Evolutionary conservation across 2,797 vertebrate genomes (phyloP).

Genomic region (Falco rusticolus): DNA sequence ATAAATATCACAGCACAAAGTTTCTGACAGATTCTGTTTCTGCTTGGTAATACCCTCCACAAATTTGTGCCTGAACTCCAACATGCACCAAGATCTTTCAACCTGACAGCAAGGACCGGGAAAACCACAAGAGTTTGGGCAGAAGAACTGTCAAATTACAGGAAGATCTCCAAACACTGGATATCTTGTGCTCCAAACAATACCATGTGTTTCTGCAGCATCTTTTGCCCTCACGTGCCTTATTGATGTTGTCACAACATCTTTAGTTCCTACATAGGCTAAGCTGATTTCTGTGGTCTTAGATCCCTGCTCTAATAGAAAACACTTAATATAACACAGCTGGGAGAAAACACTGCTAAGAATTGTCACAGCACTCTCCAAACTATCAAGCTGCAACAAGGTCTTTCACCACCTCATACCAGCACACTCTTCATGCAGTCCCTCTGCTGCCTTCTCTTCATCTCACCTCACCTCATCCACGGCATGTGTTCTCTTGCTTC

Average conservation of each 20-base stretch:
- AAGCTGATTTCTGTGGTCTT: neutral
- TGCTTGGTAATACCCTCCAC: neutral
- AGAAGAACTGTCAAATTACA: neutral
- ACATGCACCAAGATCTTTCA: neutral
- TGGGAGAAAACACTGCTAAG: neutral
- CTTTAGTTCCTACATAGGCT: neutral
- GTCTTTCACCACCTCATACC: too few species aligned
- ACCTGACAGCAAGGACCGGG: neutral
- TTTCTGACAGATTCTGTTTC: neutral
- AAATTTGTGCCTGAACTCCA: neutral
- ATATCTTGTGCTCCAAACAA: neutral
- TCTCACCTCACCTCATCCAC: too few species aligned
- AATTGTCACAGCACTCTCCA: neutral
- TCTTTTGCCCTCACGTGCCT: neutral
- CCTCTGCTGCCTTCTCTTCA: too few species aligned
- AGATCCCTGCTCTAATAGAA: neutral
- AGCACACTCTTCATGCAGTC: too few species aligned
- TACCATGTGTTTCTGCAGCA: neutral
- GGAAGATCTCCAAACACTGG: neutral
- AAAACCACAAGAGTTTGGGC: neutral
- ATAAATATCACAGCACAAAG: neutral
- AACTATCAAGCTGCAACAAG: too few species aligned
- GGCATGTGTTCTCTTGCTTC: too few species aligned
- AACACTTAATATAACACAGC: neutral
- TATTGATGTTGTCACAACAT: neutral